phyloP scores from a whole-genome alignment of 2,113 vertebrate genomes.

The Spea bombifrons region DNA sequence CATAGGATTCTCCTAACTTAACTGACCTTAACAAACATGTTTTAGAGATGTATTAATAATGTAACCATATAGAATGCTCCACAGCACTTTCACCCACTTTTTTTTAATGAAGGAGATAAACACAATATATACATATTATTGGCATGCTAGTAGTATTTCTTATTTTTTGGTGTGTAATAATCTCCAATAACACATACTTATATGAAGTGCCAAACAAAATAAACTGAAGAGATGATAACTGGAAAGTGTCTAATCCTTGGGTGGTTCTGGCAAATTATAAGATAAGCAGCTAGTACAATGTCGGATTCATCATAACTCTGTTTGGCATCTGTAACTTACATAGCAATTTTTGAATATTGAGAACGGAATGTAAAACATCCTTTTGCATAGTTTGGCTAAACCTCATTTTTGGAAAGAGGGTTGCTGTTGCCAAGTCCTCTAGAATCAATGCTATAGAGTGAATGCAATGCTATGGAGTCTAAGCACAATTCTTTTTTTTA shows the following conservation, averaged over 20 bases:
- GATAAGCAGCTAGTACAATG: slow-evolving; percentile 15
- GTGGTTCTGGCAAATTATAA: slow-evolving; percentile 10
- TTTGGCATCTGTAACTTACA: slow-evolving; percentile 11
- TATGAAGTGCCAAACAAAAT: background rate
- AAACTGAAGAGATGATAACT: background rate
- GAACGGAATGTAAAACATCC: slow-evolving; percentile 11
- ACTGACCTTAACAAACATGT: too few relatives aligned
- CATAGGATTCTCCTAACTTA: too few relatives aligned
- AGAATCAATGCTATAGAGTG: too few relatives aligned
- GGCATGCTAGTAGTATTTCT: too few relatives aligned
- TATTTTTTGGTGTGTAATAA: background rate
- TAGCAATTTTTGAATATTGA: background rate
- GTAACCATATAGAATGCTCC: too few relatives aligned
- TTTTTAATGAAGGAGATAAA: too few relatives aligned
- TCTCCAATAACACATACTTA: slow-evolving; percentile 1
- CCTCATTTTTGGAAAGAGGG: background rate
- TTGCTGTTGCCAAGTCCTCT: too few relatives aligned
- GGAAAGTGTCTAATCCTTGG: background rate
- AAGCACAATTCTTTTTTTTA: too few relatives aligned
- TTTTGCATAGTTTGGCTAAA: background rate
- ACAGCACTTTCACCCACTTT: too few relatives aligned
- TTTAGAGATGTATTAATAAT: too few relatives aligned
- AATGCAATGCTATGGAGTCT: too few relatives aligned
- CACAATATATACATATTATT: too few relatives aligned
- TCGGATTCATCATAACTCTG: slow-evolving; percentile 22